Conservation (phyloP, 2,797 vertebrate genomes). For the Tympanoctomys barrerae region DNA sequence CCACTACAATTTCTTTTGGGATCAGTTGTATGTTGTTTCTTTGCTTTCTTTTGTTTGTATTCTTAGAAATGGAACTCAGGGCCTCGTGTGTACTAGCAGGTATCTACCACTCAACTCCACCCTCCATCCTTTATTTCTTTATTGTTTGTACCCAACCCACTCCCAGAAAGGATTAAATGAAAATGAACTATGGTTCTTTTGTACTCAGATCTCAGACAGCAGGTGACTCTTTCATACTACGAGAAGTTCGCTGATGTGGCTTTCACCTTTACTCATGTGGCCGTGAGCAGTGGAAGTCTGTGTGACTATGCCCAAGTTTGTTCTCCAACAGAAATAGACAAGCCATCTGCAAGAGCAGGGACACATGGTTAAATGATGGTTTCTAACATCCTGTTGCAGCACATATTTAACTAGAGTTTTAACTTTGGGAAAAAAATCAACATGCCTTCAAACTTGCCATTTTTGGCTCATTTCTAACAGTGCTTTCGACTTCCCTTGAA, state of each 20-base stretch:
- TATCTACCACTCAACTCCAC: background rate
- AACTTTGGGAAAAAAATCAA: background rate
- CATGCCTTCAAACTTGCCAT: slow-evolving; percentile 21
- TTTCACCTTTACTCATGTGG: background rate
- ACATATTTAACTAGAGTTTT: background rate
- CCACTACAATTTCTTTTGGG: too few relatives aligned
- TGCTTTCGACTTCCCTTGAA: slow-evolving; percentile 4
- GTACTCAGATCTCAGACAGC: background rate
- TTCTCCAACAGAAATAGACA: background rate
- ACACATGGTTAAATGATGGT: background rate
- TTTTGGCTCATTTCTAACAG: background rate
- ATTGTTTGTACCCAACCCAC: background rate
- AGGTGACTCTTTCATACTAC: background rate
- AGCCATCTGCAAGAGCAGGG: background rate
- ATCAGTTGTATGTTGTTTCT: too few relatives aligned
- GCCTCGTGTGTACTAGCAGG: background rate
- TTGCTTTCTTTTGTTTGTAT: too few relatives aligned
- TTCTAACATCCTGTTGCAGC: background rate
- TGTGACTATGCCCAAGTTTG: background rate
- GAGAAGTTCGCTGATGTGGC: background rate
- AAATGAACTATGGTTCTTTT: background rate
- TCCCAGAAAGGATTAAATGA: background rate
- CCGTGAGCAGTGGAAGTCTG: background rate
- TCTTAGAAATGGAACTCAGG: background rate
- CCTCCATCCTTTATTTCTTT: background rate